Base-by-base conservation (phyloP, 1,140 invertebrate genomes). In the Chlorops oryzae region DNA sequence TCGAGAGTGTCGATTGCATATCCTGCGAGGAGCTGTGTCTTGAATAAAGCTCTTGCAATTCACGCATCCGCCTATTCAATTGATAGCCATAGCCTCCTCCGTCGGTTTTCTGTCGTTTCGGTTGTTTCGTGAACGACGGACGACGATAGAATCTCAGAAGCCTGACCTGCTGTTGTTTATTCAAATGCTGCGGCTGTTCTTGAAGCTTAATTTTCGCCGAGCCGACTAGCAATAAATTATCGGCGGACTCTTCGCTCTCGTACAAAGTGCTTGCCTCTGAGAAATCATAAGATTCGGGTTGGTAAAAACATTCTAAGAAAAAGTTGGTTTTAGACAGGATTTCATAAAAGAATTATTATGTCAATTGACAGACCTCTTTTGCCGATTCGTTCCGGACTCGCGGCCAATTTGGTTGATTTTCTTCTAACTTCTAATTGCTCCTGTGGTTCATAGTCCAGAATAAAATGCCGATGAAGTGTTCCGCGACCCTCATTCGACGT, bases 381-480 rank as follows among this genome's bases (percentile, higher is more conserved):
- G 35, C 43, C 28, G 21, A 15, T 45, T 12, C 28, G 20, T 6
- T n/a, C 35, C 18, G 21, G 17, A 5, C 25, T 15, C 4, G 23
- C 2, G 10, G 43, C 18, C 32, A 34, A 22, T 21, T 15, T 18
- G 22, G 46, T 17, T 2, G 46, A 23, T 17, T 47, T 47, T 32
- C 9, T 15, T 32, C 9, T n/a, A n/a, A n/a, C n/a, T n/a, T n/a
- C n/a, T 0, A 51, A 21, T 46, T 56, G 55, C 45, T 68, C 57
- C 20, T 58, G 56, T 39, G 62, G 64, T 51, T 70, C 59, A 57
- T 70, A 70, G 47, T 70, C 67, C 44, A 70, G 59, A 54, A 70
- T 68, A 27, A 70, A 70, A 52, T 70, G 67, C 12, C 67, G 50
- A 9, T 65, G 47, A 9, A 54, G 53, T 34, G 57, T 54, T 24